Percentiles rank a stretch among this genome's conserved stretches.
phyloP scores from a whole-genome alignment of 1,140 invertebrate genomes.

The Octopus sinensis region DNA sequence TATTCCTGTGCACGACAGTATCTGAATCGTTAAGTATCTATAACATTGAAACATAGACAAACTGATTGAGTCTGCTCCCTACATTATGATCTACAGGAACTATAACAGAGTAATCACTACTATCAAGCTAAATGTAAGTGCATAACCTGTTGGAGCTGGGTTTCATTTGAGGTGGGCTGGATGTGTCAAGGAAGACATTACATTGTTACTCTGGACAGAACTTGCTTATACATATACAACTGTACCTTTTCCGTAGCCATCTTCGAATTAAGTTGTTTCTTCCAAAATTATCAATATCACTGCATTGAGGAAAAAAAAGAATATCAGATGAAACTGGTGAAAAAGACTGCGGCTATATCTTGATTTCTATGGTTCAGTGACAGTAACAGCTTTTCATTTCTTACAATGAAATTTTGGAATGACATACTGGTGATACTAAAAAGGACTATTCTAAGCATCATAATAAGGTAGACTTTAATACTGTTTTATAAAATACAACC shows the following conservation, averaged over 20 bases:
- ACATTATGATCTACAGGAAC: too few species aligned
- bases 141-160: background rate
- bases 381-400: background rate
- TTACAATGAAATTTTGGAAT: background rate
- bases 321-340: background rate
- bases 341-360: background rate
- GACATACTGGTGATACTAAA: background rate
- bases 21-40: too few species aligned
- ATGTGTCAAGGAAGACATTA: background rate
- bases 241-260: background rate
- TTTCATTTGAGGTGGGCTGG: background rate
- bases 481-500: too few species aligned
- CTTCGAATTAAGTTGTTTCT: background rate
- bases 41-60: too few species aligned
- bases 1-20: too few species aligned
- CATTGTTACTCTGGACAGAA: background rate
- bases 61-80: too few species aligned
- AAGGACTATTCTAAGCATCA: too few species aligned
- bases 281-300: background rate
- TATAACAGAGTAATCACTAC: too few species aligned
- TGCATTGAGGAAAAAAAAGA: constrained; percentile 3
- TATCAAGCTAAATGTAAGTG: background rate
- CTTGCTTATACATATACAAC: too few species aligned
- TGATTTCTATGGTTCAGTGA: too few species aligned
- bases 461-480: too few species aligned